These are phyloP conservation scores for Drosophila gunungcola DNA, from an alignment of 1,140 invertebrate genomes.

Conservation along the genomic window DNA sequence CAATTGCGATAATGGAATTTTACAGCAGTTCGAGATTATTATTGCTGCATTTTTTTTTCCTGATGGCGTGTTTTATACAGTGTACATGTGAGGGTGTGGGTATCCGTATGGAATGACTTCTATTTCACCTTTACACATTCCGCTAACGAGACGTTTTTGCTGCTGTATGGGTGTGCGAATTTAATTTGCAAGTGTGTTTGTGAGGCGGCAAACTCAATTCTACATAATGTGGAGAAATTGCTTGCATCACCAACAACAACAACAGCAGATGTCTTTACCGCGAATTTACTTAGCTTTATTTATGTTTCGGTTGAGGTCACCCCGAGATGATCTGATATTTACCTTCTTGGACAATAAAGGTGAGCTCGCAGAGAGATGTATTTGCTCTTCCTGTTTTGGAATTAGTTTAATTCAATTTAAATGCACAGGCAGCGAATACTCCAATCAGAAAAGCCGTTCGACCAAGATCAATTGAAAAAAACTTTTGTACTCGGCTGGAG, in stretches of 20 bases:
- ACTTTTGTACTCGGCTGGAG: neutral
- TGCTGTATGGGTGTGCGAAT: conserved; percentile 24
- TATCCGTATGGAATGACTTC: conserved; percentile 72
- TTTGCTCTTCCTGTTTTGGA: conserved; percentile 69
- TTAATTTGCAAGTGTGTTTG: conserved; percentile 15
- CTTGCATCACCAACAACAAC: conserved; percentile 71
- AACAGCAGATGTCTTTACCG: conserved; percentile 20
- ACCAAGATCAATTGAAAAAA: conserved; percentile 18
- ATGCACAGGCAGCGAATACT: conserved; percentile 70
- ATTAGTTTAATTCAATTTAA: conserved; percentile 58
- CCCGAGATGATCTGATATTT: conserved; percentile 31
- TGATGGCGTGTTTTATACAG: conserved; percentile 51
- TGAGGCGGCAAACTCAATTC: conserved; percentile 31
- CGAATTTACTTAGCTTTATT: conserved; percentile 28
- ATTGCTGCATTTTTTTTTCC: conserved; percentile 55
- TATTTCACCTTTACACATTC: conserved; percentile 81
- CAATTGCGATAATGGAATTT: conserved; percentile 51
- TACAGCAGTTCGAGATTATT: conserved; percentile 59
- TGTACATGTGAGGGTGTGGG: conserved; percentile 32
- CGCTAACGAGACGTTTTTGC: conserved; percentile 27
- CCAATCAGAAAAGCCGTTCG: conserved; percentile 26
- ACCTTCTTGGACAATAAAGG: conserved; percentile 52
- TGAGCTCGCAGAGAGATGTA: conserved; percentile 32
- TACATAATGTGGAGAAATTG: conserved; percentile 54
- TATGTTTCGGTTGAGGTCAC: conserved; percentile 11